Evolutionary conservation across 2,797 vertebrate genomes (phyloP), one percentile per base, ranked within the genome.

Genomic region (Pipistrellus kuhlii): DNA sequence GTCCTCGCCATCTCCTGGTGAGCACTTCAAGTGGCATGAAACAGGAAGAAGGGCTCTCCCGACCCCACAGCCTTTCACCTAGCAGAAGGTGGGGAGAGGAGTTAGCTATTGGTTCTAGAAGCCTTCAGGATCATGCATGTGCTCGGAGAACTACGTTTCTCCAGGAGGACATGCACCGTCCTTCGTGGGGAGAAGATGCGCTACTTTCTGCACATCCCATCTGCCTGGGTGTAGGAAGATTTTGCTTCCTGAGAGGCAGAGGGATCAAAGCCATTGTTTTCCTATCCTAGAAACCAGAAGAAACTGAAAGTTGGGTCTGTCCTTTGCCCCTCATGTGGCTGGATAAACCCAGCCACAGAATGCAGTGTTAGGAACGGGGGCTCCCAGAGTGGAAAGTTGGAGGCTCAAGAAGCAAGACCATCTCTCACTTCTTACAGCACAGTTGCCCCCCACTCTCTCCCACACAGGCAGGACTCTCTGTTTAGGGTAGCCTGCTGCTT

Each of bases 381-480:
- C 17, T n/a, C 27, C 35, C 15, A 6, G 85, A 62, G 87, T 88
- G 8, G 81, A 71, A 30, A 95, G 76, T 62, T 80, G 4, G 88
- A 89, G 32, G 92, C 69, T 48, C 73, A 35, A 95, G 96, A 95
- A 96, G 78, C 93, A 62, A 95, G 96, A 55, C 14, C n/a, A 0
- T 30, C 68, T 84, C 78, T 92, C 41, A 7, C 48, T 30, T 53
- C 73, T 73, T 35, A 32, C 46, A 11, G 93, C 85, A 41, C 27
- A 9, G 35, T 46, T 2, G 9, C 38, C 13, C 64, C 88, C 20
- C 14, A 68, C 78, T 35, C 77, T 83, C 25, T 21, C 84, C 93
- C 3, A 0, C 71, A 14, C 10, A 1, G 48, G 3, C 62, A 25
- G 93, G 83, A 0, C 88, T 17, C 88, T 17, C 78, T 51, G 88